A percentile compares a stretch with the other conserved stretches of the same genome.
Conservation (phyloP, 2,888 invertebrate genomes). For the Seira sanloemensis region DNA sequence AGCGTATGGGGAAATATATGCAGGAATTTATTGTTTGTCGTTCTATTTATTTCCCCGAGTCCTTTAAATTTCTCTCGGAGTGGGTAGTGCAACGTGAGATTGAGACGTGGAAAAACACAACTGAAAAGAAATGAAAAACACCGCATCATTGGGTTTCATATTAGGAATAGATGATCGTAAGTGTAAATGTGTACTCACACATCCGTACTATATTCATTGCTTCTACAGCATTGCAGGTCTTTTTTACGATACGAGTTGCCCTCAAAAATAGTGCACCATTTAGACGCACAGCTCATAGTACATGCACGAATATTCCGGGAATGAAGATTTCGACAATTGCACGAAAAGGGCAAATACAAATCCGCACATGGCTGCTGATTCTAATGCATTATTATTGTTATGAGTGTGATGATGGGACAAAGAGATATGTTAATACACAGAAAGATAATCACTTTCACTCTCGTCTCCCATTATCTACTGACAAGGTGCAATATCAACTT, state of each 20-base stretch:
- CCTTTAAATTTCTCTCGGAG: conserved; percentile 9
- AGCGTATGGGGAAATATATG: conserved; percentile 14
- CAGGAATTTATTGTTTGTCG: conserved; percentile 17
- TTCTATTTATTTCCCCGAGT: conserved; percentile 6
- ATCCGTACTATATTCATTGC: conserved; percentile 4
- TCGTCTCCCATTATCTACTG: background rate
- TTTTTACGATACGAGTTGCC: background rate
- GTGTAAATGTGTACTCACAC: background rate
- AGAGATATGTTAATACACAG: conserved; percentile 8
- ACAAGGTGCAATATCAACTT: background rate
- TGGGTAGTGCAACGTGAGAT: background rate
- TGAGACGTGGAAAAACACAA: background rate
- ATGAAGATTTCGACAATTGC: too few species aligned
- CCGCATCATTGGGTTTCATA: too few species aligned
- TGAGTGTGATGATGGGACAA: background rate
- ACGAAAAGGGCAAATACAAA: background rate
- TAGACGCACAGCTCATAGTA: background rate
- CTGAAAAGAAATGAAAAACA: conserved; percentile 1
- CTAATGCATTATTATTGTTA: conserved; percentile 12
- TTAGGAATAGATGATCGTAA: conserved; percentile 9
- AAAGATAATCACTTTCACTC: conserved; percentile 12
- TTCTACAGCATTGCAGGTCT: conserved; percentile 16
- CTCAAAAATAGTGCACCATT: conserved; percentile 4
- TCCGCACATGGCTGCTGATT: background rate
- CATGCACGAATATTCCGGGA: background rate